Percentiles rank a stretch among this genome's conserved stretches.
These are phyloP conservation scores for Goniozus legneri DNA, from an alignment of 1,140 invertebrate species.

Conservation along the genomic window DNA sequence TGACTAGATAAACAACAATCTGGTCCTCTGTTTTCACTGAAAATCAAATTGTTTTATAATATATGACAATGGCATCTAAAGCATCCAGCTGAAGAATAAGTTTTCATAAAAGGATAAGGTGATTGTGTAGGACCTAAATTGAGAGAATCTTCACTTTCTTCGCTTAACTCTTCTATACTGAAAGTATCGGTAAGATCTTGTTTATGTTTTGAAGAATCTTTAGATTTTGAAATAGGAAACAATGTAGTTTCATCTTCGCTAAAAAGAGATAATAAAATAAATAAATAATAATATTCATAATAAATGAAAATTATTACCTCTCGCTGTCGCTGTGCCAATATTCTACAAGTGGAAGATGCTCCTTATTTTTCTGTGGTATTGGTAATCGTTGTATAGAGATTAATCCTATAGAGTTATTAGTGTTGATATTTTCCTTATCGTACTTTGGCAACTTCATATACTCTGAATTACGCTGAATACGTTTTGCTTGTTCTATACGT, in stretches of 20 bases:
- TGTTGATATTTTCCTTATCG: slow-evolving; percentile 36
- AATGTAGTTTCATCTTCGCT: slow-evolving; percentile 60
- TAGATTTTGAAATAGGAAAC: slow-evolving; percentile 53
- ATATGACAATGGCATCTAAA: slow-evolving; percentile 49
- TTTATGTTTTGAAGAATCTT: slow-evolving; percentile 51
- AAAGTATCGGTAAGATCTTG: slow-evolving; percentile 62
- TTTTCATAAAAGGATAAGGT: slow-evolving; percentile 37
- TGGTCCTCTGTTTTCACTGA: no score
- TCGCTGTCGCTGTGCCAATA: slow-evolving; percentile 52
- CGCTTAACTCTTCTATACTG: slow-evolving; percentile 61
- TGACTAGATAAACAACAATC: no score
- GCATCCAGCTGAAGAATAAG: slow-evolving; percentile 39
- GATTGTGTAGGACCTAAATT: slow-evolving; percentile 40
- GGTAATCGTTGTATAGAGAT: slow-evolving; percentile 61
- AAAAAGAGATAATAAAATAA: slow-evolving; percentile 30
- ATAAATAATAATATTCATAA: neutral
- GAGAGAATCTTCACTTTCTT: slow-evolving; percentile 61
- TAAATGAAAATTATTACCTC: slow-evolving; percentile 31
- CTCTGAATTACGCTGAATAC: slow-evolving; percentile 56
- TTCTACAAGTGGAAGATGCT: slow-evolving; percentile 60
- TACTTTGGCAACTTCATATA: slow-evolving; percentile 54
- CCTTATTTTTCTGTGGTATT: slow-evolving; percentile 57
- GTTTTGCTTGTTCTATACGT: slow-evolving; percentile 58
- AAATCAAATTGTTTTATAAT: no score
- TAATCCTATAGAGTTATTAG: slow-evolving; percentile 37